Conservation (phyloP, 2,113 vertebrate genomes). For the Cygnus buccinator region DNA sequence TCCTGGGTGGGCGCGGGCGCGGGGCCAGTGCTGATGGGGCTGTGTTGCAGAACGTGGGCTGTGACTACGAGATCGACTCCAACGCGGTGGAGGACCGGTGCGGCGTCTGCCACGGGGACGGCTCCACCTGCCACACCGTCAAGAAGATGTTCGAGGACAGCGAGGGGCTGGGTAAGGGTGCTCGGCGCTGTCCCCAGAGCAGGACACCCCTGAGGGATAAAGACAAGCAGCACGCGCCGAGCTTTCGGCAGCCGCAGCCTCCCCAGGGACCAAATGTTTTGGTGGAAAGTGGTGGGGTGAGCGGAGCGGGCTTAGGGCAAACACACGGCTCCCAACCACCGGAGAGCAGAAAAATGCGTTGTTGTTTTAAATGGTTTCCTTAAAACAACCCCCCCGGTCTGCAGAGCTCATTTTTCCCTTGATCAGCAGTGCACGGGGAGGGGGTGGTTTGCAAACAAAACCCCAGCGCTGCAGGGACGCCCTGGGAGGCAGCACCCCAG, state of each 20-base stretch:
- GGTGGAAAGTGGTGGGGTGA: neutral
- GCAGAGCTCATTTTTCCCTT: neutral
- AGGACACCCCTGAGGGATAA: neutral
- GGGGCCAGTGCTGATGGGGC: neutral
- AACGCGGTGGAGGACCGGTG: constrained; percentile 89
- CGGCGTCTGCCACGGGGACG: constrained; percentile 89
- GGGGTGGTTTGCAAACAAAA: neutral
- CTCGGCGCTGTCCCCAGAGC: accelerated
- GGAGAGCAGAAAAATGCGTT: neutral
- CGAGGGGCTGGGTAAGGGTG: constrained; percentile 85
- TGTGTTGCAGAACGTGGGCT: constrained; percentile 87
- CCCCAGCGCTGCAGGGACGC: neutral
- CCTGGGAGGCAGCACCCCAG: neutral
- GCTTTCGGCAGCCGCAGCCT: neutral
- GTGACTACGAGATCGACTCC: constrained; percentile 92
- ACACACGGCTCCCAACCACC: neutral
- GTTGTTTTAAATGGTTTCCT: neutral
- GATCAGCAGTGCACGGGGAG: neutral
- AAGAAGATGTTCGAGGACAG: constrained; percentile 87
- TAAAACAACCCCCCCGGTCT: neutral
- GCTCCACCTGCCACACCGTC: constrained; percentile 91
- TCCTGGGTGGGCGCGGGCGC: neutral
- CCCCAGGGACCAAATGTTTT: neutral
- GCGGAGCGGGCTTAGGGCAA: neutral
- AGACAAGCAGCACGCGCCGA: neutral